Conservation (phyloP, 2,113 vertebrate genomes). For the Protobothrops flavoviridis region DNA sequence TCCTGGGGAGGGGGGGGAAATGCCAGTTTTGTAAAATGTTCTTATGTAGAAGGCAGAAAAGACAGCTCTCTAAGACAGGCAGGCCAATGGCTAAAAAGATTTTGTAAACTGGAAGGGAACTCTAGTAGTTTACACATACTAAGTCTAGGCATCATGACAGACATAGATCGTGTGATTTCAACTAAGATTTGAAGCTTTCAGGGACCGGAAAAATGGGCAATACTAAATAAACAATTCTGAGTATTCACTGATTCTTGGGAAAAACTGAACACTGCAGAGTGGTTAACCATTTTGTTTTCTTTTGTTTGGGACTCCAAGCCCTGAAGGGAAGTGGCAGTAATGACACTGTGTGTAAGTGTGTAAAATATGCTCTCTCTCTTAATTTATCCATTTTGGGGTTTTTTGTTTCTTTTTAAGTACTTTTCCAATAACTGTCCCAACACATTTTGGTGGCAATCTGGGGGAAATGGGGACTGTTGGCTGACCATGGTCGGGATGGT, state of each 20-base stretch:
- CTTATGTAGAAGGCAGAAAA: neutral
- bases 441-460: neutral
- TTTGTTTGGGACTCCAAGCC: neutral
- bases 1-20: neutral
- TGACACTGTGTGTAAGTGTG: neutral
- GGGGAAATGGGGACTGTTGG: neutral
- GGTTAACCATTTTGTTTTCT: neutral
- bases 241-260: neutral
- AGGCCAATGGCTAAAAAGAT: neutral
- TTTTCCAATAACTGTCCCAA: neutral
- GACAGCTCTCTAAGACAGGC: neutral
- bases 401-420: neutral
- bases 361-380: neutral
- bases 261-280: neutral
- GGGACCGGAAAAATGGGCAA: neutral
- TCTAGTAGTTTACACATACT: neutral
- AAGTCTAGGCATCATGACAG: neutral
- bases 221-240: neutral
- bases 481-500: neutral
- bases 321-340: neutral
- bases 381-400: neutral
- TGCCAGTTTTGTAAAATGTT: neutral
- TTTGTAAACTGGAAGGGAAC: neutral
- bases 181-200: neutral
- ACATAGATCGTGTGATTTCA: no score